Percentiles rank a stretch among this genome's conserved stretches.
phyloP scores from a whole-genome alignment of 2,797 vertebrate genomes.

The Myiotriccus ornatus region DNA sequence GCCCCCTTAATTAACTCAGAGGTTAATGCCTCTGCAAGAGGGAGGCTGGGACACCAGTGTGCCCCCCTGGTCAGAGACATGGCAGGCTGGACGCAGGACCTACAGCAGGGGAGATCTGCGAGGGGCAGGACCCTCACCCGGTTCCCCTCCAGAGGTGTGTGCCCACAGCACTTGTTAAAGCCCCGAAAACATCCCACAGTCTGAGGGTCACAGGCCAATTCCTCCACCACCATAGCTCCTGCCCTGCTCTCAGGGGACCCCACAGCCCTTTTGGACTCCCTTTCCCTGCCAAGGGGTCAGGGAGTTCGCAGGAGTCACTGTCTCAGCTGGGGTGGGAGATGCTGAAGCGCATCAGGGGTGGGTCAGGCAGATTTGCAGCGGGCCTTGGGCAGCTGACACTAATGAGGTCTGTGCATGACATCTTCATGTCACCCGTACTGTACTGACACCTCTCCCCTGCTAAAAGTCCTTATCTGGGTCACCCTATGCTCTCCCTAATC shows the following conservation, averaged over 20 bases:
- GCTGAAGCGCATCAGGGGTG: not conserved
- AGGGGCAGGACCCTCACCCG: not conserved
- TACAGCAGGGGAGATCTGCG: not conserved
- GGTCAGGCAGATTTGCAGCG: not conserved
- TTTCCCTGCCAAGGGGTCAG: accelerated
- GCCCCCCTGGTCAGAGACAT: not conserved
- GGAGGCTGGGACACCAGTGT: not conserved
- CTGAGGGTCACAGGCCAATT: not conserved
- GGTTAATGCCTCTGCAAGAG: not conserved
- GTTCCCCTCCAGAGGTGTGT: not conserved
- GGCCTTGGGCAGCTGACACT: not conserved
- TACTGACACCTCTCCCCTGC: not conserved
- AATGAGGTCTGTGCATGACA: not conserved
- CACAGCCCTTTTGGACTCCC: not conserved
- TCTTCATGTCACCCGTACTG: not conserved
- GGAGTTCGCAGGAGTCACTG: not conserved
- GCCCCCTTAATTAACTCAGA: not conserved
- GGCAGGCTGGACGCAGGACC: not conserved
- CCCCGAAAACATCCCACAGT: no score
- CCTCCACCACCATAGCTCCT: not conserved
- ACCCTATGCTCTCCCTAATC: not conserved
- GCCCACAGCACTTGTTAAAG: not conserved
- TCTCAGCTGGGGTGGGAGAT: not conserved
- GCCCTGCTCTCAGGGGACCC: not conserved
- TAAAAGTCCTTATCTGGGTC: not conserved